Conservation (phyloP, 2,113 vertebrate species). For the Eolophus roseicapilla region DNA sequence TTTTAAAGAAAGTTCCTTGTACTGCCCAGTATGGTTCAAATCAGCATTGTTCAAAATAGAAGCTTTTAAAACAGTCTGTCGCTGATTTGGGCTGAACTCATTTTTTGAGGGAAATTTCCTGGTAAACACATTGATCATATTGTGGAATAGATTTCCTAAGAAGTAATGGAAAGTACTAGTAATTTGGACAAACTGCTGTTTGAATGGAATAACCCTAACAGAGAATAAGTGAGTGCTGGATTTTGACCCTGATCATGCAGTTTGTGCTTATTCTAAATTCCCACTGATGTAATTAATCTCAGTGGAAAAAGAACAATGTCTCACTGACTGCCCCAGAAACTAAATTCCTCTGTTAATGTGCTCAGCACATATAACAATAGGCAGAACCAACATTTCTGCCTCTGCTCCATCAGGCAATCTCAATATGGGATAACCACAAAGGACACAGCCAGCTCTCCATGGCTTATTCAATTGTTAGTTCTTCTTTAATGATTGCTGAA, state of each 20-base stretch:
- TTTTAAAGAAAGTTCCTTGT: not conserved
- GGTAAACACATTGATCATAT: not conserved
- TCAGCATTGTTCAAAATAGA: not conserved
- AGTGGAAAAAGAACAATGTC: conserved; percentile 36
- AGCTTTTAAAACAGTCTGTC: not conserved
- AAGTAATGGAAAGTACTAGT: not conserved
- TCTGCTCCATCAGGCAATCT: not conserved
- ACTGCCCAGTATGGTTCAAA: not conserved
- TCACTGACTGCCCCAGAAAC: conserved; percentile 7
- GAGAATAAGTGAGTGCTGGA: not conserved
- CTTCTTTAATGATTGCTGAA: not conserved
- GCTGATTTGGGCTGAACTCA: not conserved
- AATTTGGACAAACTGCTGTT: not conserved
- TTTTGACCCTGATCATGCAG: conserved; percentile 1
- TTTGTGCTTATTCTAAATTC: conserved; percentile 10
- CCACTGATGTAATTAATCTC: conserved; percentile 36
- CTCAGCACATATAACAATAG: not conserved
- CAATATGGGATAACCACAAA: not conserved
- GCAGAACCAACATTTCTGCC: conserved; percentile 23
- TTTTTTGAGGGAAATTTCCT: not conserved
- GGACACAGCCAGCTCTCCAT: not conserved
- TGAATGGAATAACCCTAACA: not conserved
- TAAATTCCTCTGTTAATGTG: conserved; percentile 31
- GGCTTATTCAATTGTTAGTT: not conserved
- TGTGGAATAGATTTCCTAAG: not conserved